A percentile compares a stretch with the other conserved stretches of the same genome.
Evolutionary conservation across 2,113 vertebrate genomes (phyloP).

Genomic region (Eidolon helvum): DNA sequence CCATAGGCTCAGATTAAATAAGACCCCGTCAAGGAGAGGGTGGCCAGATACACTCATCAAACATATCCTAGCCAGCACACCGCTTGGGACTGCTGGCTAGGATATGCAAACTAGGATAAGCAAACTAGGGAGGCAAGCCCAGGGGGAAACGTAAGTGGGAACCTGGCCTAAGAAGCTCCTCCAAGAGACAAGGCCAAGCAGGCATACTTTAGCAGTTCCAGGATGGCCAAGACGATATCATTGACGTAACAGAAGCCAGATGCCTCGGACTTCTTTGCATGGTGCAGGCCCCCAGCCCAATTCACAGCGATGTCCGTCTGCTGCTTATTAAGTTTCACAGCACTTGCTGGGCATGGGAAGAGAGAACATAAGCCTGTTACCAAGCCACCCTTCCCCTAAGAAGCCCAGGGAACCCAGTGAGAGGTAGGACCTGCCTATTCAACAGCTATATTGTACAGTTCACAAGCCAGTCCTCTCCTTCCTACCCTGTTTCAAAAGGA

Average conservation of each 20-base stretch:
- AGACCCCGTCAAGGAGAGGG: slow-evolving; percentile 69
- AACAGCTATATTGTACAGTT: background rate
- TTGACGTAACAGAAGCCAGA: slow-evolving; percentile 99
- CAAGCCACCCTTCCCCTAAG: background rate
- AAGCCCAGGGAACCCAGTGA: slow-evolving; percentile 4
- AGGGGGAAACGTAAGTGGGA: slow-evolving; percentile 53
- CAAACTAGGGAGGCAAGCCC: slow-evolving; percentile 73
- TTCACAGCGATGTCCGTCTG: slow-evolving; percentile 99
- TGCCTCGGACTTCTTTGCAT: slow-evolving; percentile 98
- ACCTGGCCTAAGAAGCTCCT: slow-evolving; percentile 68
- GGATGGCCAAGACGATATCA: slow-evolving; percentile 97
- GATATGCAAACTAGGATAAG: no score
- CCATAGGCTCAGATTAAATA: slow-evolving; percentile 73
- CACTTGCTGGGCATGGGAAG: slow-evolving; percentile 87
- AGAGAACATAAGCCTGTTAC: background rate
- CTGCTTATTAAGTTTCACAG: slow-evolving; percentile 98
- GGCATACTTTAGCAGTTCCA: slow-evolving; percentile 96
- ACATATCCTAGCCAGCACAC: slow-evolving; percentile 66
- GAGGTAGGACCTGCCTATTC: slow-evolving; percentile 2
- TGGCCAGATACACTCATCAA: slow-evolving; percentile 65
- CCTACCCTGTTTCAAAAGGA: background rate
- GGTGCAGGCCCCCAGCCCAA: slow-evolving; percentile 98
- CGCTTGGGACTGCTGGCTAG: no score
- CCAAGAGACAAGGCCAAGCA: slow-evolving; percentile 64
- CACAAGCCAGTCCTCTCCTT: background rate